Evolutionary conservation across 2,797 vertebrate genomes (phyloP), one percentile per base, ranked within the genome.

Genomic region (Argyrosomus regius): DNA sequence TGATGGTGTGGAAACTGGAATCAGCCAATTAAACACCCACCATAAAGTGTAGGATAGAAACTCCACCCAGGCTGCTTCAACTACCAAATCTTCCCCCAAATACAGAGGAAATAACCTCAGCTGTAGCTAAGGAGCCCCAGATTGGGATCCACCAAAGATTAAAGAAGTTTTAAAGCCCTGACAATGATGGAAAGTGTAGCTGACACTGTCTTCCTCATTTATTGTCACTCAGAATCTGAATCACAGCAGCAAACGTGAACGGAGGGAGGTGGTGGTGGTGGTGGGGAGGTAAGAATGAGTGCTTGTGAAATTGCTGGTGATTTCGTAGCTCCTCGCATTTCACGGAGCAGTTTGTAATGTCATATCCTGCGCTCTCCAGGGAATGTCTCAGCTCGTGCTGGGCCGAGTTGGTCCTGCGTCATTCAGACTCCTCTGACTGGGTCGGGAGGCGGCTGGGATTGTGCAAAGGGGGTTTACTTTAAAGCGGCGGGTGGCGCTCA

Each of bases 351-450:
- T 82, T 86, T 91, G 91, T 92, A 94, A 93, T 91, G 91, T 85
- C 92, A 94, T 92, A 89, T 89, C 87, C 87, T 53, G 87, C 81
- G 63, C 92, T 92, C 91, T 92, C 92, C 81, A 88, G 93, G 92
- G 94, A 95, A 95, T 95, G 93, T 94, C 92, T 91, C 93, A 91
- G 92, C 93, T 94, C 83, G 86, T 91, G 92, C 84, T 82, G 84
- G 85, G 86, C 77, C 18, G 76, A 73, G 68, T 3, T 39, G 71
- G 68, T 86, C 88, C 92, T 94, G 91, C 94, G 93, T 94, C 94
- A 94, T 90, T 88, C 84, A 64, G 80, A 13, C 81, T 76, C 81
- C 86, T 72, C 84, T 56, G 77, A 59, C 68, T 59, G 85, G 78
- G 80, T 81, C 80, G 76, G 78, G 74, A 68, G 85, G 87, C 53